phyloP scores from a whole-genome alignment of 1,140 invertebrate genomes.

The Aethina tumida region DNA sequence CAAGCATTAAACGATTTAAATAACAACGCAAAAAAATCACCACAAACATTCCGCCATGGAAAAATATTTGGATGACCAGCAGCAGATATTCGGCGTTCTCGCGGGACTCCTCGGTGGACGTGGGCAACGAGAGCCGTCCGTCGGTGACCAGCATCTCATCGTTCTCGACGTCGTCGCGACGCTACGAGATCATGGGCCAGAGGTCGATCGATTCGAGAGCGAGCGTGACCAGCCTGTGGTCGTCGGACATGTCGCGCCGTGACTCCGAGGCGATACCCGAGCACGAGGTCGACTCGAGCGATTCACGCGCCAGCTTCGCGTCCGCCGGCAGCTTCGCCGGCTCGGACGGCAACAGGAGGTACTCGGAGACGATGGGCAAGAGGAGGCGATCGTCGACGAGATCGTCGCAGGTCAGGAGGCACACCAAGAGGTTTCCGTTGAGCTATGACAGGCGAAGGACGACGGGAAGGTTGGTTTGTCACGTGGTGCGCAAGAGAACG shows the following conservation, averaged over 20 bases:
- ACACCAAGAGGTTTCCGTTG: slow-evolving; percentile 33
- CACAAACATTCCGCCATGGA: too few species aligned
- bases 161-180: slow-evolving; percentile 31
- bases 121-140: slow-evolving; percentile 31
- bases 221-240: slow-evolving; percentile 31
- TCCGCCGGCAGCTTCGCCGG: slow-evolving; percentile 22
- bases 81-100: slow-evolving; percentile 31
- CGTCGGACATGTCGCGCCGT: slow-evolving; percentile 33
- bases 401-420: slow-evolving; percentile 32
- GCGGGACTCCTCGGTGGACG: slow-evolving; percentile 33
- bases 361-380: slow-evolving; percentile 29
- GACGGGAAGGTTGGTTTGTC: slow-evolving; percentile 35
- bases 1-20: too few species aligned
- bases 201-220: slow-evolving; percentile 34
- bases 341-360: slow-evolving; percentile 33
- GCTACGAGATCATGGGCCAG: slow-evolving; percentile 36
- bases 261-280: slow-evolving; percentile 35
- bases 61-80: too few species aligned
- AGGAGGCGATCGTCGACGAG: slow-evolving; percentile 26
- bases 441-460: slow-evolving; percentile 35
- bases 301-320: slow-evolving; percentile 28
- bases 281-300: slow-evolving; percentile 33
- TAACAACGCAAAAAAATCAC: too few species aligned
- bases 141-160: slow-evolving; percentile 34
- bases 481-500: too few species aligned